Evolutionary conservation across 1,140 invertebrate species (phyloP).

Genomic region (Anthonomus grandis): DNA sequence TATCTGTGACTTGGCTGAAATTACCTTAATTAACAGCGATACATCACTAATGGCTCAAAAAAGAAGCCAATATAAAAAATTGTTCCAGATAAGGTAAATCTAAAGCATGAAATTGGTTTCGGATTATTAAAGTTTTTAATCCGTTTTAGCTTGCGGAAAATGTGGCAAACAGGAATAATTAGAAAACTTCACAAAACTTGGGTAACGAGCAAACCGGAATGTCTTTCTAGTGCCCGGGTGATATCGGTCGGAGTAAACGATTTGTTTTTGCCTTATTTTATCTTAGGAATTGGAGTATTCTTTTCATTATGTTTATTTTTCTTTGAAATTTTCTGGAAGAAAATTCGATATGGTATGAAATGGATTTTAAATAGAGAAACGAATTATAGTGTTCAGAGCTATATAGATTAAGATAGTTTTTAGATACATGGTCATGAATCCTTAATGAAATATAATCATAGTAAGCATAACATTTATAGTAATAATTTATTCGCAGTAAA

Average conservation of each 20-base stretch:
- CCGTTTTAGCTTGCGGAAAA: conserved; percentile 29
- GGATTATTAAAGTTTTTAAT: conserved; percentile 1
- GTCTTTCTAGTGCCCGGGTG: conserved; percentile 28
- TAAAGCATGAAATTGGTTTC: background rate
- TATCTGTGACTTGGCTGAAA: conserved; percentile 50
- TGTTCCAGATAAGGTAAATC: conserved; percentile 46
- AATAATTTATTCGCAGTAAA: too few species aligned
- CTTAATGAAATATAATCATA: too few species aligned
- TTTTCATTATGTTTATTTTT: conserved; percentile 23
- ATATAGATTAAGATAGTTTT: too few species aligned
- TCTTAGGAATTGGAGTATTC: conserved; percentile 26
- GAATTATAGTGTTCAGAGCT: too few species aligned
- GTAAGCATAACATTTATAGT: too few species aligned
- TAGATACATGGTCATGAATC: too few species aligned
- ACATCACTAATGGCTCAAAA: conserved; percentile 52
- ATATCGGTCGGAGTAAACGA: conserved; percentile 32
- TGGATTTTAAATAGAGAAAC: background rate
- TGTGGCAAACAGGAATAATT: conserved; percentile 28
- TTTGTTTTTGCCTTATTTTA: conserved; percentile 33
- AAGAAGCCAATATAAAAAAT: conserved; percentile 51
- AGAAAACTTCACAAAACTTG: conserved; percentile 30
- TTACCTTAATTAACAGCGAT: conserved; percentile 45
- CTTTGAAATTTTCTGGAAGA: conserved; percentile 25
- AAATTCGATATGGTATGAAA: too few species aligned
- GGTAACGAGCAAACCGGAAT: conserved; percentile 32